Conservation (phyloP, 2,797 vertebrate species). For the Anas flavirostris region DNA sequence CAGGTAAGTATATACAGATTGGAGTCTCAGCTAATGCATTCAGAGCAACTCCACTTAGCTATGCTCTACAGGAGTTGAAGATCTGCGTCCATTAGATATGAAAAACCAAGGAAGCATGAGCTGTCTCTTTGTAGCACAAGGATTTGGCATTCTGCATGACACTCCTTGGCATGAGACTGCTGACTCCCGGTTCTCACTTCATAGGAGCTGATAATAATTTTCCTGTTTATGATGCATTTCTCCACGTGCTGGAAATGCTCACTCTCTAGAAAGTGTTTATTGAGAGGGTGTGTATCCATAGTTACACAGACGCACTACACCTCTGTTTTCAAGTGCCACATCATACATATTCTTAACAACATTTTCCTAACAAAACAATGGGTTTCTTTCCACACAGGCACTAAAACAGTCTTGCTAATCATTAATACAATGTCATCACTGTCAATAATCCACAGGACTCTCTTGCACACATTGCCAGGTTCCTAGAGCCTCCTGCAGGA, state of each 20-base stretch:
- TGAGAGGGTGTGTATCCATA: neutral
- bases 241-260: neutral
- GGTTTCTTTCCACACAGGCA: neutral
- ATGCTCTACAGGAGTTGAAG: neutral
- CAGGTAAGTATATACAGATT: neutral
- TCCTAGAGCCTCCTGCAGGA: constrained; percentile 28
- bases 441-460: neutral
- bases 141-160: neutral
- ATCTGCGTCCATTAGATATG: neutral
- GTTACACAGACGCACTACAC: neutral
- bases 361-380: neutral
- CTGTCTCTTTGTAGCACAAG: neutral
- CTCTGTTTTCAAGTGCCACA: neutral
- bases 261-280: neutral
- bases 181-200: neutral
- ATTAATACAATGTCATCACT: neutral
- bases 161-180: rapidly evolving
- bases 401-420: neutral
- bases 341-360: neutral
- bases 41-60: neutral
- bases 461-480: neutral
- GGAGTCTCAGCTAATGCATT: neutral
- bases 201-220: neutral
- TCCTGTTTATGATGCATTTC: neutral
- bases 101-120: neutral